A percentile compares a stretch with the other conserved stretches of the same genome.
phyloP scores from a whole-genome alignment of 2,888 invertebrate genomes.

The Dolichopus griseipennis region DNA sequence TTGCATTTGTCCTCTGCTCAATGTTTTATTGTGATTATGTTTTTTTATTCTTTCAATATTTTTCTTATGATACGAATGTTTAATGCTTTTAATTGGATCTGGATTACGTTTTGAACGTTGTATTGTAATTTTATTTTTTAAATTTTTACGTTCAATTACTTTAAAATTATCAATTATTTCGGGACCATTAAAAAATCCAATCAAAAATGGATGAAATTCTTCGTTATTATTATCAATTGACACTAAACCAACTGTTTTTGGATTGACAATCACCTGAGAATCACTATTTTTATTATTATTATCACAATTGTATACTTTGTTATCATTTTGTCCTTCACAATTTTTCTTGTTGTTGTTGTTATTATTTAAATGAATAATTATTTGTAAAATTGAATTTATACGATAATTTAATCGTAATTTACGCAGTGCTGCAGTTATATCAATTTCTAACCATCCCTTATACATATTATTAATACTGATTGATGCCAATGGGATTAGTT shows the following conservation, averaged over 20 bases:
- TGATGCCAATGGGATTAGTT: conserved; percentile 54
- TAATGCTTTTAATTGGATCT: conserved; percentile 47
- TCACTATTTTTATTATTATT: conserved; percentile 46
- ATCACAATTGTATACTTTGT: neutral
- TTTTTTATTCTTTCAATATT: conserved; percentile 21
- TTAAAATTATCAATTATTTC: conserved; percentile 51
- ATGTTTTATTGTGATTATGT: conserved; percentile 19
- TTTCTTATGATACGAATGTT: conserved; percentile 25
- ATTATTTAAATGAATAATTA: neutral
- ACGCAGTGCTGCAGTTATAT: conserved; percentile 62
- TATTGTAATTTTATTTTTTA: conserved; percentile 25
- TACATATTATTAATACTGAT: conserved; percentile 61
- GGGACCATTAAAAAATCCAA: conserved; percentile 71
- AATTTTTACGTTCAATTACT: conserved; percentile 17
- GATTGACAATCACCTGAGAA: conserved; percentile 61
- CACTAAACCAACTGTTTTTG: conserved; percentile 68
- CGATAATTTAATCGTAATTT: neutral
- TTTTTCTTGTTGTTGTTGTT: conserved; percentile 11
- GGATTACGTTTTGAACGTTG: conserved; percentile 33
- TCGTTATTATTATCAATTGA: conserved; percentile 50
- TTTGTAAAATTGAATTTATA: neutral
- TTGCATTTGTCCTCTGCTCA: neutral
- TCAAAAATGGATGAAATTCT: conserved; percentile 82
- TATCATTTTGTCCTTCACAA: no score
- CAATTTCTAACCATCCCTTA: conserved; percentile 80